These are phyloP conservation scores for Anser cygnoides DNA, from an alignment of 2,113 vertebrate species.

Conservation along the genomic window DNA sequence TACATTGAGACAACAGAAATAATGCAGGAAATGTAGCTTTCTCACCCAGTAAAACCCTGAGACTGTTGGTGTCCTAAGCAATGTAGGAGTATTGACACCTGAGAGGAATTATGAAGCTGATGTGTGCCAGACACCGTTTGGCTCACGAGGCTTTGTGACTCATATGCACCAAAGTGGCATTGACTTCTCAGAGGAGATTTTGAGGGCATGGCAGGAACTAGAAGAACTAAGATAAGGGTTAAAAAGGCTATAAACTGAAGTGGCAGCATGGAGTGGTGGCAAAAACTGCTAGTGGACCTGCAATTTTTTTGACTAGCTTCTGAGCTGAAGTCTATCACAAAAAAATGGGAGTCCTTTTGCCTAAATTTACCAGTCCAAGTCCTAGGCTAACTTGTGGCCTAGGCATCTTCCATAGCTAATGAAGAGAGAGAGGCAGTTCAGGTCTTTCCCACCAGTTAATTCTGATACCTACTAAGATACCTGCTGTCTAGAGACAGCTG, in stretches of 20 bases:
- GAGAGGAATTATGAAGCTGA: neutral
- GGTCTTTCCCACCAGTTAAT: neutral
- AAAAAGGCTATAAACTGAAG: neutral
- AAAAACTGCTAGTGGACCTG: neutral
- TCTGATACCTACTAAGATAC: neutral
- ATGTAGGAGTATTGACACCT: neutral
- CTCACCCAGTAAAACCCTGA: neutral
- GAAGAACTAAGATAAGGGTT: neutral
- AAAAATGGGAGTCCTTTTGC: neutral
- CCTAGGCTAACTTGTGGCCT: neutral
- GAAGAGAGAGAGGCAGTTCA: neutral
- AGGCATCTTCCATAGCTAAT: neutral
- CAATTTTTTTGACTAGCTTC: neutral
- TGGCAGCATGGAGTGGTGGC: accelerated
- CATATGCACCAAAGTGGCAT: neutral
- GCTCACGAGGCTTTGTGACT: no score
- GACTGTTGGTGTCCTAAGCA: neutral
- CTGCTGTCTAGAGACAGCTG: neutral
- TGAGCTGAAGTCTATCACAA: neutral
- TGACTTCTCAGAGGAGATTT: neutral
- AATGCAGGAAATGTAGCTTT: neutral
- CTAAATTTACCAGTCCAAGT: neutral
- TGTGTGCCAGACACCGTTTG: neutral
- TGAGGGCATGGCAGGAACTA: neutral
- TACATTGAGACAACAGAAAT: neutral